Percentiles rank a stretch among this genome's conserved stretches.
These are phyloP conservation scores for Megaleporinus macrocephalus DNA, from an alignment of 2,113 vertebrate species.

Conservation along the genomic window DNA sequence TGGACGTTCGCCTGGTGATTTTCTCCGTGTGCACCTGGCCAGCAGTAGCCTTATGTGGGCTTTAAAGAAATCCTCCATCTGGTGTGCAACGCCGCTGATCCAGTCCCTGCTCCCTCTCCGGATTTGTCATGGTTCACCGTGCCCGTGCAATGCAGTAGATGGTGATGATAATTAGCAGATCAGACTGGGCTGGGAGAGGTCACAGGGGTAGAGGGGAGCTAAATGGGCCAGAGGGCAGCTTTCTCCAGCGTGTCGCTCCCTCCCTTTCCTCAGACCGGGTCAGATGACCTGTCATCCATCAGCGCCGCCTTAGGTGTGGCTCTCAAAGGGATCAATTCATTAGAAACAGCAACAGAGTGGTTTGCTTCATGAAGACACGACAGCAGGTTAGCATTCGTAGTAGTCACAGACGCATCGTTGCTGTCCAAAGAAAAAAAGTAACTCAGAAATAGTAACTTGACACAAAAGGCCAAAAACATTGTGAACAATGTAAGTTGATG, in stretches of 20 bases:
- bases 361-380: background rate
- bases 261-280: slow-evolving; percentile 19
- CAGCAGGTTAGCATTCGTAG: background rate
- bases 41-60: background rate
- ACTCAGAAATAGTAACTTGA: no score
- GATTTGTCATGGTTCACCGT: slow-evolving; percentile 40
- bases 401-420: no score
- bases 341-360: slow-evolving; percentile 30
- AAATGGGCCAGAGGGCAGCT: slow-evolving; percentile 21
- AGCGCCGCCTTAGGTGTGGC: background rate
- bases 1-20: background rate
- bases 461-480: no score
- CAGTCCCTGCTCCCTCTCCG: background rate
- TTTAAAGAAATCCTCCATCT: slow-evolving; percentile 30
- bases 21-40: slow-evolving; percentile 6
- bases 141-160: slow-evolving; percentile 30
- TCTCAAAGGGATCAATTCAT: slow-evolving; percentile 21
- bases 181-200: slow-evolving; percentile 11
- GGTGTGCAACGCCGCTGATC: background rate
- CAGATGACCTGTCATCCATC: slow-evolving; percentile 8
- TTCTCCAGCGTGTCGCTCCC: slow-evolving; percentile 28
- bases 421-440: no score
- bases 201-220: slow-evolving; percentile 25
- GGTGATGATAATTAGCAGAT: slow-evolving; percentile 38
- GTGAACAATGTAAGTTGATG: no score